Evolutionary conservation across 2,888 invertebrate genomes (phyloP), one percentile per base, ranked within the genome.

Genomic region (Drosophila borborema): DNA sequence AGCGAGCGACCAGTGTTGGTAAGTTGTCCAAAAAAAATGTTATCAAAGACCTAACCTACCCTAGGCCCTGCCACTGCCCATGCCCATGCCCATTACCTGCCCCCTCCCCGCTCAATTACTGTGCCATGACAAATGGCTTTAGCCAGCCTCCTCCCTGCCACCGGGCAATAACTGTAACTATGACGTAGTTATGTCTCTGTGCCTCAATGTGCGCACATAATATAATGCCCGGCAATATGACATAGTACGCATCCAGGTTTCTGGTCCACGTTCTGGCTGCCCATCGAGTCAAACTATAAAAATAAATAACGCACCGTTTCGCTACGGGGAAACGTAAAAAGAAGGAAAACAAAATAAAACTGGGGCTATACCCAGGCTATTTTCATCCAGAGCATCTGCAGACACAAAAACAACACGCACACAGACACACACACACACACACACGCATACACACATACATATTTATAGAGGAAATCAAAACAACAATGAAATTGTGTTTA

Each of bases 301-400:
- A 82, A 82, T 82, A 82, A 82, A 82, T 81, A 86, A 72, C 58
- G 48, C 61, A 48, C 62, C 58, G 62, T 65, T 82, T 60, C 56
- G 43, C 36, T 54, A 23, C 40, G 54, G 51, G 18, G 36, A 36
- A 51, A 51, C 18, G 51, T 36, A 36, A 20, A 34, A 51, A 18
- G 36, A 12, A 14, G 18, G 12, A 51, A 28, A 51, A 51, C 51
- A 51, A 51, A 51, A 51, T 51, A 66, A 69, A 63, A 76, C 70
- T 62, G 71, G 60, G 77, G 77, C 89, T 53, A 75, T 80, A 72
- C 66, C 65, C 72, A 84, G 81, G 89, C 66, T 86, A 85, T 85
- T 85, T 89, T 89, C 71, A 89, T 86, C 84, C 72, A 68, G 71
- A 85, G 89, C 89, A 89, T 87, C 76, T 83, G 89, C 87, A 89